Percentiles rank a stretch among this genome's conserved stretches.
Conservation (phyloP, 2,888 invertebrate genomes). For the Gymnosoma rotundatum region DNA sequence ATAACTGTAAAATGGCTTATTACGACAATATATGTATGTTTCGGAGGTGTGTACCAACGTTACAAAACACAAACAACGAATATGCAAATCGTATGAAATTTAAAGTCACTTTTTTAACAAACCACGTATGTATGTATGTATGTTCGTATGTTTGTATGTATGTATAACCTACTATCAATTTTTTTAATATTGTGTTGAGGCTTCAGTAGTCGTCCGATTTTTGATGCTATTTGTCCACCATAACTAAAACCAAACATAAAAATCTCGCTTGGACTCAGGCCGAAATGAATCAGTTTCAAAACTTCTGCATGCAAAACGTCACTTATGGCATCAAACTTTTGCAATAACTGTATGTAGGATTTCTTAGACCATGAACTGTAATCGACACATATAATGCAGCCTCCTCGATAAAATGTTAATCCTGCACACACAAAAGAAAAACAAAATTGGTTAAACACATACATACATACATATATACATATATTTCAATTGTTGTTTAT, state of each 20-base stretch:
- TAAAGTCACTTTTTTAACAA: too few relatives aligned
- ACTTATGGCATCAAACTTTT: slow-evolving; percentile 76
- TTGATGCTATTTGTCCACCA: slow-evolving; percentile 80
- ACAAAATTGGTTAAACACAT: neutral
- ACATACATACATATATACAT: too few relatives aligned
- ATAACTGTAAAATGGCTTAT: too few relatives aligned
- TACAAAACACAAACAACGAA: too few relatives aligned
- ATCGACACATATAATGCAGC: slow-evolving; percentile 80
- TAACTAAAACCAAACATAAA: slow-evolving; percentile 82
- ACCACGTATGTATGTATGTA: too few relatives aligned
- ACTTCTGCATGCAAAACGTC: slow-evolving; percentile 75
- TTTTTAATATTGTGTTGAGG: slow-evolving; percentile 75
- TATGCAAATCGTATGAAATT: too few relatives aligned
- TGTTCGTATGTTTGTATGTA: too few relatives aligned
- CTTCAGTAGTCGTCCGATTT: slow-evolving; percentile 76
- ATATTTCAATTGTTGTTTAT: too few relatives aligned
- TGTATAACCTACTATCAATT: slow-evolving; percentile 78
- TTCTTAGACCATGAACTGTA: slow-evolving; percentile 77
- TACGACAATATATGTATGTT: too few relatives aligned
- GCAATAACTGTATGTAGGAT: slow-evolving; percentile 78
- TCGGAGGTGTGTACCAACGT: too few relatives aligned
- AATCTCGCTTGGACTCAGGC: slow-evolving; percentile 75
- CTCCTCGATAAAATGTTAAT: slow-evolving; percentile 77
- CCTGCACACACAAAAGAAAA: slow-evolving; percentile 73
- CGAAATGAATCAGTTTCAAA: slow-evolving; percentile 74